Evolutionary conservation across 2,888 invertebrate genomes (phyloP).

Genomic region (Pinctada fucata): DNA sequence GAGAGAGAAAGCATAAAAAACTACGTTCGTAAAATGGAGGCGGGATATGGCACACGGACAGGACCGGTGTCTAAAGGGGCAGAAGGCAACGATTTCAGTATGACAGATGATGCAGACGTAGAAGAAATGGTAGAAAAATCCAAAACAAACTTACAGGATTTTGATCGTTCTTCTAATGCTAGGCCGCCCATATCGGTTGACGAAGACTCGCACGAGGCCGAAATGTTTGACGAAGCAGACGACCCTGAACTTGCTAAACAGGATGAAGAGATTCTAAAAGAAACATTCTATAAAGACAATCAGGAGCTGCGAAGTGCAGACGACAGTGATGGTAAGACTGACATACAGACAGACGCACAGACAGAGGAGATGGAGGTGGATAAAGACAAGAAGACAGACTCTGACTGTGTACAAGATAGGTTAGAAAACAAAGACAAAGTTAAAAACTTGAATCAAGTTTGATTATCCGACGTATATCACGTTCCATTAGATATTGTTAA

Average conservation of each 20-base stretch:
- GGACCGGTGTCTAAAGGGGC: neutral
- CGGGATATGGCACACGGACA: slow-evolving; percentile 16
- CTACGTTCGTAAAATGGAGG: slow-evolving; percentile 35
- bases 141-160: neutral
- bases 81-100: neutral
- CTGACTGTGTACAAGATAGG: neutral
- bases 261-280: neutral
- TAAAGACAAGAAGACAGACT: neutral
- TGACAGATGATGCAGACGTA: neutral
- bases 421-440: neutral
- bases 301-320: neutral
- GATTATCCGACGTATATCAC: neutral
- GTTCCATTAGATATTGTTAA: too few relatives aligned
- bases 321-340: neutral
- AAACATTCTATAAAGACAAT: neutral
- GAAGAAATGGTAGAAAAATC: slow-evolving; percentile 20
- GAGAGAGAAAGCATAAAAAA: slow-evolving; percentile 50
- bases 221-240: neutral
- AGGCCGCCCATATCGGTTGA: neutral
- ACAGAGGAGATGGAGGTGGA: slow-evolving; percentile 6
- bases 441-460: neutral
- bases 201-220: slow-evolving; percentile 24
- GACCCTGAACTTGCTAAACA: neutral
- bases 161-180: neutral
- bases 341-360: neutral